Conservation (phyloP, 1,140 invertebrate genomes). For the Musca domestica region DNA sequence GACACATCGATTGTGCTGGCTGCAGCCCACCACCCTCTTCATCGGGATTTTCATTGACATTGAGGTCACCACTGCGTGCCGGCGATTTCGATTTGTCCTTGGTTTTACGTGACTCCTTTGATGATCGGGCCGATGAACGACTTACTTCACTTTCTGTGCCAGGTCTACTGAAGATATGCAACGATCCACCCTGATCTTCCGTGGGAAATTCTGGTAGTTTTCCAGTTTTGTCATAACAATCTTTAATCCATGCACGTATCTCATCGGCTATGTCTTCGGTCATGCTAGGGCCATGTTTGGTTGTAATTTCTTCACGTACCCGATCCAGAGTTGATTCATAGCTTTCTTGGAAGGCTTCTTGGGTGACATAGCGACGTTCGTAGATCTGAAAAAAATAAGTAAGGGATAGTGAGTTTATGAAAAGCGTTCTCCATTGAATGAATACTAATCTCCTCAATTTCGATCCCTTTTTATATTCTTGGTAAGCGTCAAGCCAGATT, state of each 20-base stretch:
- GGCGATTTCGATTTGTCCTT: constrained; percentile 63
- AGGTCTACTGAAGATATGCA: constrained; percentile 75
- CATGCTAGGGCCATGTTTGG: constrained; percentile 65
- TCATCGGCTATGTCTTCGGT: constrained; percentile 82
- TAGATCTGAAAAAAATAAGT: constrained; percentile 57
- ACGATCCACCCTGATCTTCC: constrained; percentile 84
- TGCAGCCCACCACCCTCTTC: constrained; percentile 59
- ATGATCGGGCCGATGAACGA: constrained; percentile 72
- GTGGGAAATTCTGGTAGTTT: constrained; percentile 89
- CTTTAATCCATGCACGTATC: constrained; percentile 80
- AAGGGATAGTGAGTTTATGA: too few species aligned
- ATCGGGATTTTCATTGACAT: constrained; percentile 60
- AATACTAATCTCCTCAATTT: too few species aligned
- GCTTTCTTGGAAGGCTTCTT: constrained; percentile 61
- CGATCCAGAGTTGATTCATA: constrained; percentile 62
- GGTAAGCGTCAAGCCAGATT: too few species aligned
- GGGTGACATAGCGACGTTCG: constrained; percentile 61
- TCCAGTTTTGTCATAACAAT: constrained; percentile 75
- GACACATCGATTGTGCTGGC: constrained; percentile 59
- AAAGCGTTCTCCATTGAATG: too few species aligned
- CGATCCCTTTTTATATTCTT: too few species aligned
- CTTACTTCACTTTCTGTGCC: constrained; percentile 73
- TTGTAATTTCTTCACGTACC: constrained; percentile 62
- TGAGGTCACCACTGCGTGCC: constrained; percentile 57
- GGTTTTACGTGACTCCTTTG: constrained; percentile 73